Base-by-base conservation (phyloP, 2,113 vertebrate genomes). In the Calonectris borealis region DNA sequence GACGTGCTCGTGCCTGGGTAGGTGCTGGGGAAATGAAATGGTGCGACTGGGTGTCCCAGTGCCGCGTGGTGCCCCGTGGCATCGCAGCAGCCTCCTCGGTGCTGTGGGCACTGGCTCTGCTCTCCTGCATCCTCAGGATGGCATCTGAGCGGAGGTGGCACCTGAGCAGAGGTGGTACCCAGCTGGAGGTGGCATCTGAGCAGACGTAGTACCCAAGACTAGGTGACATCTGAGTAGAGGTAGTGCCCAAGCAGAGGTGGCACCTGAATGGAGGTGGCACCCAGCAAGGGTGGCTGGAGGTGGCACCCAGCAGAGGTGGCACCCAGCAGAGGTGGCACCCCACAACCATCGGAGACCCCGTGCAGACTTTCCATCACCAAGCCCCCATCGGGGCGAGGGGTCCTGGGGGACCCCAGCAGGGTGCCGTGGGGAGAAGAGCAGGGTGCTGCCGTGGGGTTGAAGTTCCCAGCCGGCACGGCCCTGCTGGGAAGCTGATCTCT, bases 301-400 rank as follows among this genome's bases (percentile, higher is more conserved):
- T 62, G 69, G 17, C 64, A 65, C 36, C 44, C 13, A 38, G 36
- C 36, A n/a, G n/a, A n/a, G n/a, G n/a, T 26, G 49, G 54, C 42
- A 44, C 42, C 42, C 42, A 52, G 10, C 3, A 5, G 31, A 38
- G 2, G 12, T 62, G 69, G 17, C 64, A 65, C 36, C 44, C 13
- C 49, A 13, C 48, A 38, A 1, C 42, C 54, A 6, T 1, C 42
- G 4, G 38, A 27, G 61, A n/a, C 65, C 9, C 44, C 4, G 0
- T 1, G 9, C 31, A 57, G 46, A 8, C 7, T 9, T 48, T 10
- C 81, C 42, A 22, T 31, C 5, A 0, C 46, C 92, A 29, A 17
- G 13, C 16, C 19, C 48, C 54, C 52, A 14, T 3, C 0, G 3
- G 26, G 26, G 8, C 0, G 1, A 16, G 38, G 62, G 51, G 21